Conservation (phyloP, 1,140 invertebrate species). For the Araneus ventricosus region DNA sequence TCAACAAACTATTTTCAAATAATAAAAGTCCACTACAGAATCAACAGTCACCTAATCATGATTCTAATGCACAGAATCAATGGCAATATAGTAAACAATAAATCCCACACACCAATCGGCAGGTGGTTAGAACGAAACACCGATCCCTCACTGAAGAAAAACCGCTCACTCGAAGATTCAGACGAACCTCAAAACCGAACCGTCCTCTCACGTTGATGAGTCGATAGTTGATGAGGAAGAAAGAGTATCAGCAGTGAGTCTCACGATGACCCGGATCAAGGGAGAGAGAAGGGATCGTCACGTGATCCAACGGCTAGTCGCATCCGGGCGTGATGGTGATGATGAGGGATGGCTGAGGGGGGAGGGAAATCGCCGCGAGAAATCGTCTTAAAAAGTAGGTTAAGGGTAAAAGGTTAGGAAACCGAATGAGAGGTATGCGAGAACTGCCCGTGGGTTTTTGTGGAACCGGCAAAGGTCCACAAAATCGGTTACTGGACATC, state of each 20-base stretch:
- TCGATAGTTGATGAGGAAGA: constrained; percentile 28
- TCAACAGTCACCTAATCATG: neutral
- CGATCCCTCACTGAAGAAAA: neutral
- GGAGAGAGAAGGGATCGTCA: constrained; percentile 42
- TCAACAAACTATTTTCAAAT: neutral
- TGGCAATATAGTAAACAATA: neutral
- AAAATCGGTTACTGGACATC: neutral
- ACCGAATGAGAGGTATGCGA: constrained; percentile 37
- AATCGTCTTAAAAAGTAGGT: constrained; percentile 55
- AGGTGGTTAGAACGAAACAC: neutral
- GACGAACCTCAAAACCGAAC: neutral
- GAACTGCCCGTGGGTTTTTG: neutral
- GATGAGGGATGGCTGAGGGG: neutral
- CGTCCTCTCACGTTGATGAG: neutral
- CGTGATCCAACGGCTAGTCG: constrained; percentile 60
- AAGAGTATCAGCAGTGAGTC: neutral
- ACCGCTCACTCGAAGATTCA: neutral
- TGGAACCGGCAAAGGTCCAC: neutral
- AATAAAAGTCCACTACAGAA: neutral
- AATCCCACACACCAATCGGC: constrained; percentile 4
- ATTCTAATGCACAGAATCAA: neutral
- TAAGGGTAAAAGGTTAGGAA: constrained; percentile 71
- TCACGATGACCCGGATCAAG: constrained; percentile 47
- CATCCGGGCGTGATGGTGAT: constrained; percentile 64
- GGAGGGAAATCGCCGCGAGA: constrained; percentile 41